Base-by-base conservation (phyloP, 2,113 vertebrate species). In the Rynchops niger region DNA sequence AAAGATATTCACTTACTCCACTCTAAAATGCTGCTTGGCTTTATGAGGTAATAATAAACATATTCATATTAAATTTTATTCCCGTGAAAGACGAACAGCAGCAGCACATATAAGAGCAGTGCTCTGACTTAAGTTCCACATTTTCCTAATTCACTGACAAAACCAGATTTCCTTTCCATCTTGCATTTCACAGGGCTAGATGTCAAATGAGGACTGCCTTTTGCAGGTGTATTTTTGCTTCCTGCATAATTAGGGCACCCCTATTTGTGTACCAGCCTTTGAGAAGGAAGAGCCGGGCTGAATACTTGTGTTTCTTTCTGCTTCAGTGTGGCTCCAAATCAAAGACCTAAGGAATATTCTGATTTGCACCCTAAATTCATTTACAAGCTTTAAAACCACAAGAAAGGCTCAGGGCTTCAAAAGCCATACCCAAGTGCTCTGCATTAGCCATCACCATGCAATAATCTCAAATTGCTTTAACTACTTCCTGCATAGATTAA, bases 41-140 rank as follows among this genome's bases (percentile, higher is more conserved):
- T 97, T 96, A 95, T 91, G 74, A 94, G 50, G 63, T 71, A 90
- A 93, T 83, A 91, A 96, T 94, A 92, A 96, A 93, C 59, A 83
- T 89, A 79, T 77, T 86, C 32, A 32, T 86, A 91, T 88, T 81
- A 94, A 52, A 93, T 88, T 83, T 95, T 95, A 83, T 91, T 80
- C 59, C 74, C 1, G 3, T 90, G 74, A 73, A 85, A 91, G 71
- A 90, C 0, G 0, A 95, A 95, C 16, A 80, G 84, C 86, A 91
- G 72, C 56, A 88, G 63, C 62, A 88, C 38, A 43, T 32, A 18
- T 9, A 80, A 6, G 1, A 91, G 32, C 45, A 95, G 36, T 62
- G 14, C 17, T 81, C 65, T 84, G 30, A 83, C 36, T 70, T 45
- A 69, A 81, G 29, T 52, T 88, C 42, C n/a, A 77, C 10, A 8